Evolutionary conservation across 2,797 vertebrate genomes (phyloP).

Genomic region (Arrhamphus sclerolepis): DNA sequence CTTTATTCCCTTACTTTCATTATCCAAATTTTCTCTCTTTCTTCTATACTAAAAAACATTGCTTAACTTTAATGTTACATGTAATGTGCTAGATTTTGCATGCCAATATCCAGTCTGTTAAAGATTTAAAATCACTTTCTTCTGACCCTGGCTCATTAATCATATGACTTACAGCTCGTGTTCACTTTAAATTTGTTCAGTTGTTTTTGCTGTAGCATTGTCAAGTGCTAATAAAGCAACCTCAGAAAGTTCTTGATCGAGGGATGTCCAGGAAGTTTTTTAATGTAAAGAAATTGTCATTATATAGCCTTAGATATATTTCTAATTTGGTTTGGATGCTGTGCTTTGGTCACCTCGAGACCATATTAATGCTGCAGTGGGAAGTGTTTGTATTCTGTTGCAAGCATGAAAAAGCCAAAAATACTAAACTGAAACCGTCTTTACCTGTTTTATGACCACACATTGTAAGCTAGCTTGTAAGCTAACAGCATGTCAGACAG

Average conservation of each 20-base stretch:
- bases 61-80: constrained; percentile 7
- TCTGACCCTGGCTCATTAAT: constrained; percentile 33
- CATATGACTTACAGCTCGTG: constrained; percentile 33
- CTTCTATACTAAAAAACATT: constrained; percentile 13
- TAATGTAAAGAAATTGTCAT: not conserved
- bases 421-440: no score
- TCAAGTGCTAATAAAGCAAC: constrained; percentile 4
- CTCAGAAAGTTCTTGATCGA: not conserved
- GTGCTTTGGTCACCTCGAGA: not conserved
- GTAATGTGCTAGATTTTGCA: constrained; percentile 18
- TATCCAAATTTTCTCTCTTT: not conserved
- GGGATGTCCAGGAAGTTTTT: no score
- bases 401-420: not conserved
- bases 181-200: constrained; percentile 17
- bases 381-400: not conserved
- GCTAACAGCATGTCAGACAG: no score
- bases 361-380: not conserved
- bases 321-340: not conserved
- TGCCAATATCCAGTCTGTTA: constrained; percentile 23
- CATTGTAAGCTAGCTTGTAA: no score
- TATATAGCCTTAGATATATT: not conserved
- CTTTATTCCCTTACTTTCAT: not conserved
- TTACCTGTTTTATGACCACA: no score
- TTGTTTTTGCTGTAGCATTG: constrained; percentile 19
- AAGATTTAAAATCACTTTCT: constrained; percentile 38